phyloP scores from a whole-genome alignment of 2,888 invertebrate species.

The Cheiracanthium punctorium region DNA sequence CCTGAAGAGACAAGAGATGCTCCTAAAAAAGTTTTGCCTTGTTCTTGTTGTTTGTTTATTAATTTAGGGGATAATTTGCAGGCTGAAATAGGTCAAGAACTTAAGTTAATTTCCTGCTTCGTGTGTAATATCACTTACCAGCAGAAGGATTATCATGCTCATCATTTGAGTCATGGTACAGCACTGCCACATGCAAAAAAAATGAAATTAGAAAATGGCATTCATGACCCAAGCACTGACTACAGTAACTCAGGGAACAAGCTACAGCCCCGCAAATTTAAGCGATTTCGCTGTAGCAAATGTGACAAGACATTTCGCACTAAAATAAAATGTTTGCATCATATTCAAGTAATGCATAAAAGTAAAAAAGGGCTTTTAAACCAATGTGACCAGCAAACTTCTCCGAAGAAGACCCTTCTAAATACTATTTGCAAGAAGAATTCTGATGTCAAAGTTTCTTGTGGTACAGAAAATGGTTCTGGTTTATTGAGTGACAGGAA shows the following conservation, averaged over 20 bases:
- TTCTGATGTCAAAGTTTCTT: slow-evolving; percentile 14
- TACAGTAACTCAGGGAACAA: slow-evolving; percentile 44
- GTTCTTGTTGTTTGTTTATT: slow-evolving; percentile 63
- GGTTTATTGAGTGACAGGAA: slow-evolving; percentile 25
- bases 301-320: slow-evolving; percentile 75
- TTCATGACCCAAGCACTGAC: slow-evolving; percentile 30
- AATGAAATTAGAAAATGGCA: slow-evolving; percentile 39
- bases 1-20: slow-evolving; percentile 38
- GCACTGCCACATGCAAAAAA: slow-evolving; percentile 38
- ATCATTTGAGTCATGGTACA: slow-evolving; percentile 55
- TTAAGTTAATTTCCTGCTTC: slow-evolving; percentile 42
- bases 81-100: slow-evolving; percentile 35
- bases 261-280: slow-evolving; percentile 62
- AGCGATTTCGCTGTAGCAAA: slow-evolving; percentile 74
- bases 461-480: slow-evolving; percentile 47
- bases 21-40: slow-evolving; percentile 44
- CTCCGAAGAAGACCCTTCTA: slow-evolving; percentile 38
- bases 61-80: slow-evolving; percentile 47
- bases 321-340: slow-evolving; percentile 74
- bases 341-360: slow-evolving; percentile 74
- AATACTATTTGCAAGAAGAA: slow-evolving; percentile 23
- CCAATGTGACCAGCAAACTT: slow-evolving; percentile 35
- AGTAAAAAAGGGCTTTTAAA: slow-evolving; percentile 53
- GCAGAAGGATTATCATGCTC: slow-evolving; percentile 53
- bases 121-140: slow-evolving; percentile 55